Conservation (phyloP, 1,140 invertebrate genomes). For the Sitobion miscanthi region DNA sequence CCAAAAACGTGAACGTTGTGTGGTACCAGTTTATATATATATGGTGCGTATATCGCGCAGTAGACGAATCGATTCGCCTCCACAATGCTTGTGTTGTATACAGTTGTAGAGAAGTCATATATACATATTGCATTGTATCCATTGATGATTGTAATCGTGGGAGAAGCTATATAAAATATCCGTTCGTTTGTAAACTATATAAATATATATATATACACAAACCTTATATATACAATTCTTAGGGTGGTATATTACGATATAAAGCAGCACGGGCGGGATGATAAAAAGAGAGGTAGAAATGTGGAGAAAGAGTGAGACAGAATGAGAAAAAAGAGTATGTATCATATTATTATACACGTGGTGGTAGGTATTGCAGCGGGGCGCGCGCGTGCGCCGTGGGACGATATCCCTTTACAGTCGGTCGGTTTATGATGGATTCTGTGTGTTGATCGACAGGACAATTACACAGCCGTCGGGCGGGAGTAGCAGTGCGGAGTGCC, state of each 20-base stretch:
- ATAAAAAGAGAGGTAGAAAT: neutral
- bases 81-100: neutral
- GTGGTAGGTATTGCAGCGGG: neutral
- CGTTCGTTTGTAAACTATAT: neutral
- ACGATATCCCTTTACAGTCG: slow-evolving; percentile 30
- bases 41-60: neutral
- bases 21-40: neutral
- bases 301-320: neutral
- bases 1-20: neutral
- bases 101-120: neutral
- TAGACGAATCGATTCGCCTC: neutral
- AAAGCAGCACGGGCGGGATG: neutral
- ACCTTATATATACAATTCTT: neutral
- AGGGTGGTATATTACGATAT: neutral
- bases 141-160: slow-evolving; percentile 1
- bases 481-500: neutral
- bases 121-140: slow-evolving; percentile 8
- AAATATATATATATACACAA: neutral
- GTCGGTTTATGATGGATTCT: slow-evolving; percentile 50
- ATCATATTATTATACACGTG: neutral
- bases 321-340: neutral
- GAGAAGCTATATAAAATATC: slow-evolving; percentile 5
- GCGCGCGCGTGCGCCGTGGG: neutral
- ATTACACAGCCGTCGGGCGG: slow-evolving; percentile 16
- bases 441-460: slow-evolving; percentile 54